Base-by-base conservation (phyloP, 2,888 invertebrate genomes). In the Agriopis leucophaearia region DNA sequence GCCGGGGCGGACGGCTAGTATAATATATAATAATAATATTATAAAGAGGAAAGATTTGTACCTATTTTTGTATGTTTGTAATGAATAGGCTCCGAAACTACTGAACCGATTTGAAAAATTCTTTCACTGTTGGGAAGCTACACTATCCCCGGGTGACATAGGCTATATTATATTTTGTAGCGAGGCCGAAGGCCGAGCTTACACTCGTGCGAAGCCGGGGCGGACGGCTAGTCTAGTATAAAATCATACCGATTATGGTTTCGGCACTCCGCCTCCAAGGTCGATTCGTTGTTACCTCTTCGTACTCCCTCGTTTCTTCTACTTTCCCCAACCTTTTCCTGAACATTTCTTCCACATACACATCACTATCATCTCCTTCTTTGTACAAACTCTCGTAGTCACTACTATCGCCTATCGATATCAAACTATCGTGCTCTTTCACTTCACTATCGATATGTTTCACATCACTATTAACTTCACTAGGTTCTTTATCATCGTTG, bases 401-500 rank as follows among this genome's bases (percentile, higher is more conserved):
- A 81, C 96, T 96, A 80, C 97, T 97, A 76, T 97, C 97, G 0
- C 96, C 96, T 38, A 96, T 73, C 44, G 87, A 86, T 52, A 82
- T 77, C 81, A 85, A 68, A 74, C 90, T 97, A 79, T 96, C 95
- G 42, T 87, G 86, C 68, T 92, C 91, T 70, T 89, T 90, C 15
- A 78, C 81, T 66, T 87, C 84, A 67, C 78, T 81, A 60, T 78
- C 77, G 8, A 70, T 66, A 36, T 51, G 66, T 45, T 75, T 73
- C 40, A 58, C 64, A 52, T 52, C 62, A 38, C 59, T 59, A 59
- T 36, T 45, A 12, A 71, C 62, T 36, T 72, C 74, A 8, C 56
- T 65, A 2, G 45, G 15, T 13, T 85, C 76, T 7, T 81, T 81
- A 54, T 89, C 59, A 8, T 59, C 90, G 8, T 81, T 81, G n/a